phyloP scores from a whole-genome alignment of 2,113 vertebrate species.

The Malurus alboscapulatus region DNA sequence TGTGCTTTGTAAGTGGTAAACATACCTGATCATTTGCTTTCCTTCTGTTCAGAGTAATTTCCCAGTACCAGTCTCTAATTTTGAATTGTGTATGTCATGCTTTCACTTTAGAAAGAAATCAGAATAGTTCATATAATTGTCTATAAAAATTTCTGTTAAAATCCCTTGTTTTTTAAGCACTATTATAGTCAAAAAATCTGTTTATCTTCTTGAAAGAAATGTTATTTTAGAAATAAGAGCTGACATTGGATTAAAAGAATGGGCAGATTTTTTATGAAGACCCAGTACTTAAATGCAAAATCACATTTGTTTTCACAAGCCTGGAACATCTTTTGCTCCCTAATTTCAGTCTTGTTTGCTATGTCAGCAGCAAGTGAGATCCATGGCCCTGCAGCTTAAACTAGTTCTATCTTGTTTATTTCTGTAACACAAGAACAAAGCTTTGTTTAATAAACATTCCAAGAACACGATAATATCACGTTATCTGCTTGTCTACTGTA shows the following conservation, averaged over 20 bases:
- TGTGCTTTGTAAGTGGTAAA: neutral
- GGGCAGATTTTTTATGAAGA: neutral
- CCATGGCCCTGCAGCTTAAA: neutral
- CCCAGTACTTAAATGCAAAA: neutral
- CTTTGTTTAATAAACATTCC: slow-evolving; percentile 65
- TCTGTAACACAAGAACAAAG: slow-evolving; percentile 20
- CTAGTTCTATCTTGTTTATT: slow-evolving; percentile 50
- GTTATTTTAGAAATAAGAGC: neutral
- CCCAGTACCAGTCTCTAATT: neutral
- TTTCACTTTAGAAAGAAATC: neutral
- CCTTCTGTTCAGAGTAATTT: neutral
- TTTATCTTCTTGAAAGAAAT: neutral
- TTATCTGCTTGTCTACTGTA: neutral
- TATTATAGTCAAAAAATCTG: neutral
- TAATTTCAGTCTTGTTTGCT: slow-evolving; percentile 2
- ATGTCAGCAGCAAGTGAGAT: slow-evolving; percentile 1
- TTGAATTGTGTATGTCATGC: neutral
- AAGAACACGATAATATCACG: slow-evolving; percentile 9
- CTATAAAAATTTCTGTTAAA: neutral
- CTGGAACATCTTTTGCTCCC: neutral
- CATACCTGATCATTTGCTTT: neutral
- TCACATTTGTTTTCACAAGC: neutral
- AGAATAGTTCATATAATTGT: neutral
- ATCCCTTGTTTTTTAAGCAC: neutral
- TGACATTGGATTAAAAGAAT: neutral